Base-by-base conservation (phyloP, 2,797 vertebrate species). In the Neoniphon sammara region DNA sequence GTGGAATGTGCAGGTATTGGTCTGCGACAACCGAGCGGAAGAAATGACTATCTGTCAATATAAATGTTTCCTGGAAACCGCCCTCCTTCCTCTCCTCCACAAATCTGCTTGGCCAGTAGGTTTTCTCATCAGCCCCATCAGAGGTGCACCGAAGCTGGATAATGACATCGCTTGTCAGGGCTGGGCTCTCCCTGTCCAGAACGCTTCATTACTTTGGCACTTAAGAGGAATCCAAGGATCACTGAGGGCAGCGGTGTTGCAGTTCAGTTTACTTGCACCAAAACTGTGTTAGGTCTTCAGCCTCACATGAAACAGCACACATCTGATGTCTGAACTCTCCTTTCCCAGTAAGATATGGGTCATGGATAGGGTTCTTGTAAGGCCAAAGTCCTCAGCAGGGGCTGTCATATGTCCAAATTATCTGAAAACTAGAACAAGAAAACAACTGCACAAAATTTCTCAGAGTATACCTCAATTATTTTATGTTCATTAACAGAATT, bases 131-230 rank as follows among this genome's bases (percentile, higher is more conserved):
- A 82, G 73, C 84, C 83, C 85, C 85, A 70, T 88, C 82, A 90
- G 78, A 89, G 77, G 58, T 64, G 57, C 71, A 83, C 77, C 66
- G 70, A 88, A 65, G 78, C 75, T 81, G 77, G 86, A 87, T 60
- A 73, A 82, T 81, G 88, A 88, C 89, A 89, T 87, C 76, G 82
- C 85, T 87, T 70, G 84, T 88, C 88, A 80, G 89, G 89, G 70
- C 82, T 90, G 75, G 86, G 89, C 70, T 89, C 85, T 82, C 85
- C 88, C 55, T 70, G 73, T 81, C 83, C 78, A 8, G 86, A 86
- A 87, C 80, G 44, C 81, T 82, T 90, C 91, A 93, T 93, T 68
- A 82, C 87, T 81, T 86, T 89, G 88, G 81, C 82, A 83, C 77
- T 61, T 34, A 60, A 58, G 58, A 85, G 31, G 77, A 80, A 80